These are phyloP conservation scores for Eristalis tenax DNA, from an alignment of 2,888 invertebrate genomes.

Conservation along the genomic window DNA sequence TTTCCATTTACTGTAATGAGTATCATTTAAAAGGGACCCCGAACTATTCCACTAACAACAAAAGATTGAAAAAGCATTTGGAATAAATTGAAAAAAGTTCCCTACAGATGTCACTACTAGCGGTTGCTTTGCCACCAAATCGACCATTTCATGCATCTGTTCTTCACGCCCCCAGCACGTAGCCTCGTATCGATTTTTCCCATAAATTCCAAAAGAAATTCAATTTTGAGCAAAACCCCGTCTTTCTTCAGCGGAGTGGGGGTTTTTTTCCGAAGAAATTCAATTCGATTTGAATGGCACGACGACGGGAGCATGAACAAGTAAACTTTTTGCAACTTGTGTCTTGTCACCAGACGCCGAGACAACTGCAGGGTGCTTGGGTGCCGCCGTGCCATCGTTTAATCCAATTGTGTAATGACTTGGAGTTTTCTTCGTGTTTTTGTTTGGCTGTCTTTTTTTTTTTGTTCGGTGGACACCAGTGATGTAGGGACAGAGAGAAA, in stretches of 20 bases:
- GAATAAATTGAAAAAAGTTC: conserved; percentile 52
- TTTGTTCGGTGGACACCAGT: neutral
- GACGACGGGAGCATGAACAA: neutral
- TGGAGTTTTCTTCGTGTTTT: neutral
- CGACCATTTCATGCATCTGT: conserved; percentile 2
- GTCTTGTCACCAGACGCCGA: neutral
- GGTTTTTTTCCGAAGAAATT: neutral
- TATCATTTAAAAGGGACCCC: conserved; percentile 10
- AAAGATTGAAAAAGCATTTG: conserved; percentile 40
- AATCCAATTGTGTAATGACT: conserved; percentile 28
- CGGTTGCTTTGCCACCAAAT: conserved; percentile 1
- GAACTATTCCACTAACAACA: conserved; percentile 3
- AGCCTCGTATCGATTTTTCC: conserved; percentile 42
- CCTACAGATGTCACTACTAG: conserved; percentile 47
- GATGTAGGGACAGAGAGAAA: no score
- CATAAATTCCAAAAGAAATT: conserved; percentile 16
- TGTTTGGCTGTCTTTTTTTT: neutral
- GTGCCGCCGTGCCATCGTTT: neutral
- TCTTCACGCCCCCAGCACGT: neutral
- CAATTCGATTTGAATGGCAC: conserved; percentile 30
- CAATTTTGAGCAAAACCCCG: conserved; percentile 11
- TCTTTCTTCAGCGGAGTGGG: neutral
- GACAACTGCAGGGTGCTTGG: neutral
- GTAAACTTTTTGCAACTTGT: neutral
- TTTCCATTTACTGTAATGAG: conserved; percentile 28